A percentile compares a stretch with the other conserved stretches of the same genome.
Conservation (phyloP, 2,888 invertebrate species). For the Neria commutata region DNA sequence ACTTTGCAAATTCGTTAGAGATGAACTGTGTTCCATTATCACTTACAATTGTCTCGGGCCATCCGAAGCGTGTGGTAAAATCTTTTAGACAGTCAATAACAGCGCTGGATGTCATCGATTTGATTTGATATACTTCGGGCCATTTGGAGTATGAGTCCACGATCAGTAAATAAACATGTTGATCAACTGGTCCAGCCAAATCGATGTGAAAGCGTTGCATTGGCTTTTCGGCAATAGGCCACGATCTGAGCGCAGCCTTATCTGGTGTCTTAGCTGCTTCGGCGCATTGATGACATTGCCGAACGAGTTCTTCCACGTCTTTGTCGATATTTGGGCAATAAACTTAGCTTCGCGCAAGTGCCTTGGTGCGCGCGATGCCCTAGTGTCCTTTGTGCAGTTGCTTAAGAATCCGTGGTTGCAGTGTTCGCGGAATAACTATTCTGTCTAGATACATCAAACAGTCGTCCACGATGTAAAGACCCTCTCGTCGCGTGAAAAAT, state of each 20-base stretch:
- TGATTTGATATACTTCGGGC: neutral
- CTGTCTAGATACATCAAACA: conserved; percentile 11
- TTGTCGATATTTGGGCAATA: no score
- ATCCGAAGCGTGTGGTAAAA: conserved; percentile 11
- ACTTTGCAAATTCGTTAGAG: conserved; percentile 23
- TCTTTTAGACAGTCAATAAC: conserved; percentile 13
- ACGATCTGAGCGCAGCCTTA: no score
- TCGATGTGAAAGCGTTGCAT: no score
- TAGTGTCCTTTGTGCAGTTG: conserved; percentile 36
- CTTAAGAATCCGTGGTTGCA: conserved; percentile 19
- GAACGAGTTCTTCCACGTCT: no score
- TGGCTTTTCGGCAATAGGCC: no score
- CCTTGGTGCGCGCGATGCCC: conserved; percentile 41
- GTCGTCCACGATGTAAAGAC: neutral
- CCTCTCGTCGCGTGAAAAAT: neutral
- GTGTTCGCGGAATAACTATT: conserved; percentile 5
- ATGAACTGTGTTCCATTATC: no score
- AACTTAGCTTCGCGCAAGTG: no score
- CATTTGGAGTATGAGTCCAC: conserved; percentile 1
- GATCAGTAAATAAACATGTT: no score
- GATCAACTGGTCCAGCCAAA: no score
- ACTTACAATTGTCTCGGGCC: no score
- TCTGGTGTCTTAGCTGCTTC: no score
- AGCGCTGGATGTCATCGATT: conserved; percentile 13
- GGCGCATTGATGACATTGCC: no score